These are phyloP conservation scores for Rhadina sibilatrix DNA, from an alignment of 2,113 vertebrate species.

Conservation along the genomic window DNA sequence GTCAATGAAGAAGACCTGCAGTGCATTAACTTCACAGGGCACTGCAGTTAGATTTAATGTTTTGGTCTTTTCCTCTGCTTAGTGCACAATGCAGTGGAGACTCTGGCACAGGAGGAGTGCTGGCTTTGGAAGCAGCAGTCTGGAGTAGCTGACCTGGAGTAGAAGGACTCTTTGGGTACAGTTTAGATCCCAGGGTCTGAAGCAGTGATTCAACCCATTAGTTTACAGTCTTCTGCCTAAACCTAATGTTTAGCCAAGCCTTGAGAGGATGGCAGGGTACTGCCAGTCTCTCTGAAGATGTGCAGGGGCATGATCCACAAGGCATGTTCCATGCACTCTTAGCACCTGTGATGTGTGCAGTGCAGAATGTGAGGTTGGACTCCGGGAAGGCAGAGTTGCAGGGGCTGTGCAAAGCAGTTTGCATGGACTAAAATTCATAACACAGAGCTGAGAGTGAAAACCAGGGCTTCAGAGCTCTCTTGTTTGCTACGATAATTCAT, in stretches of 20 bases:
- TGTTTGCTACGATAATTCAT: neutral
- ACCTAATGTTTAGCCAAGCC: neutral
- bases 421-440: neutral
- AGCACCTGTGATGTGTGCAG: neutral
- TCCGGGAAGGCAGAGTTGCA: neutral
- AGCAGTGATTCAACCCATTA: neutral
- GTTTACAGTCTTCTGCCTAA: neutral
- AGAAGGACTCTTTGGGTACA: neutral
- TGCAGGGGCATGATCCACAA: accelerated
- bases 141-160: neutral
- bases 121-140: neutral
- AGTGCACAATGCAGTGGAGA: accelerated
- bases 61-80: neutral
- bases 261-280: neutral
- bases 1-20: neutral
- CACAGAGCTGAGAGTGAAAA: neutral
- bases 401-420: neutral
- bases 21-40: neutral
- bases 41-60: neutral
- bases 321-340: neutral
- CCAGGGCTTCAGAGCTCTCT: neutral
- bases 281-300: neutral
- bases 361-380: neutral
- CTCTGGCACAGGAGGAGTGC: neutral
- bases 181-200: neutral